These are phyloP conservation scores for Pollenia griseotomentosa DNA, from an alignment of 2,888 invertebrate genomes.

Conservation along the genomic window DNA sequence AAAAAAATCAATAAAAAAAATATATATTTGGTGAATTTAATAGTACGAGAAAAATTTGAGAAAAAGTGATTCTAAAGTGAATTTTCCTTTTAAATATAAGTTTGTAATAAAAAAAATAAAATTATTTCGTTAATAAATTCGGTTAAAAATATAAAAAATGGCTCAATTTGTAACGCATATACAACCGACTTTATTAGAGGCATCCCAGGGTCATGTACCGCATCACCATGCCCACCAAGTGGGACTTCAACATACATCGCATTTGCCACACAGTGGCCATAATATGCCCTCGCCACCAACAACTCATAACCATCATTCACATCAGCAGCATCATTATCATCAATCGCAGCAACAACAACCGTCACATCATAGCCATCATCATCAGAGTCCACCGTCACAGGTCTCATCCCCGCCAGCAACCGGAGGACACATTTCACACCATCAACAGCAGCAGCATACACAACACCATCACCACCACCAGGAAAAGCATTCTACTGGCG, in stretches of 20 bases:
- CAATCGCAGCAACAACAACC: conserved; percentile 73
- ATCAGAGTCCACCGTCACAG: conserved; percentile 74
- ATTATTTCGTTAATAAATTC: conserved; percentile 45
- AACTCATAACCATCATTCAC: conserved; percentile 80
- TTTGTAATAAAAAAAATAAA: conserved; percentile 8
- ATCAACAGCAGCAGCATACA: conserved; percentile 29
- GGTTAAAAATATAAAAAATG: conserved; percentile 80
- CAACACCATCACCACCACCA: conserved; percentile 73
- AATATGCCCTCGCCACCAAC: conserved; percentile 84
- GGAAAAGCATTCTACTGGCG: conserved; percentile 75
- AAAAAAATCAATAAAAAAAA: conserved; percentile 29
- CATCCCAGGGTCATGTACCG: conserved; percentile 86
- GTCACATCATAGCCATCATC: conserved; percentile 73
- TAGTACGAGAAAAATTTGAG: conserved; percentile 16
- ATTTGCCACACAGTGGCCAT: conserved; percentile 84
- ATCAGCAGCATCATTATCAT: conserved; percentile 75
- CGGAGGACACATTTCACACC: conserved; percentile 64
- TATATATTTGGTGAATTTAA: conserved; percentile 4
- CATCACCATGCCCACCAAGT: conserved; percentile 85
- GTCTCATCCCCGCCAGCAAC: conserved; percentile 72
- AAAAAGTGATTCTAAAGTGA: conserved; percentile 23
- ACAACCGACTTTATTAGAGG: conserved; percentile 86
- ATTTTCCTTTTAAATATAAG: conserved; percentile 7
- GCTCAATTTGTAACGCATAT: conserved; percentile 87
- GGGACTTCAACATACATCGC: conserved; percentile 83